Conservation (phyloP, 2,888 invertebrate genomes). For the Acleris cristana region DNA sequence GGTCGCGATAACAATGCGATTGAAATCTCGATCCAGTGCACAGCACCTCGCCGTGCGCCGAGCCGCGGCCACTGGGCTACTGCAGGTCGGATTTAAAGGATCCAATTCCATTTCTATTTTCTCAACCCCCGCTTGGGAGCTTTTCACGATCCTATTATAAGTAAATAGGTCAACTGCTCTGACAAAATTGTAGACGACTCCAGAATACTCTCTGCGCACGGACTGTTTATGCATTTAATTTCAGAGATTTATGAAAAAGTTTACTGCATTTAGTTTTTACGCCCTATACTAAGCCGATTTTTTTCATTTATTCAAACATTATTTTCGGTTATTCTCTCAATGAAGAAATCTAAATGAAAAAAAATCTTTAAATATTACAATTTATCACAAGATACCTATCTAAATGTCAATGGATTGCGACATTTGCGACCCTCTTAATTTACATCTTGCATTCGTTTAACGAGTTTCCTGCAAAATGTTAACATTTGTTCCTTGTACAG, state of each 20-base stretch:
- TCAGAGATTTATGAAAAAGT: neutral
- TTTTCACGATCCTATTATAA: conserved; percentile 52
- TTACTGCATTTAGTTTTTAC: too few relatives aligned
- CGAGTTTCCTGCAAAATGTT: conserved; percentile 46
- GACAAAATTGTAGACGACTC: conserved; percentile 44
- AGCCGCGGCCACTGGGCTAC: conserved; percentile 40
- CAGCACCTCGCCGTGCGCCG: conserved; percentile 21
- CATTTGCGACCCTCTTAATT: conserved; percentile 12
- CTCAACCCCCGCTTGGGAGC: conserved; percentile 51
- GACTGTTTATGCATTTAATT: conserved; percentile 1
- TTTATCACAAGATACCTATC: too few relatives aligned
- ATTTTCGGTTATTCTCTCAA: too few relatives aligned
- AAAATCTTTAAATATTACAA: too few relatives aligned
- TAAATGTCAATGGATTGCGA: too few relatives aligned
- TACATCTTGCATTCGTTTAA: conserved; percentile 33
- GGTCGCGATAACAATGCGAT: conserved; percentile 40
- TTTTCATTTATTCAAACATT: too few relatives aligned
- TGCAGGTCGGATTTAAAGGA: conserved; percentile 55
- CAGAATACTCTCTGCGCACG: conserved; percentile 9
- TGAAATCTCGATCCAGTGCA: conserved; percentile 44
- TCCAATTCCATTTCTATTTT: conserved; percentile 62
- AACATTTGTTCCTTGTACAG: conserved; percentile 55
- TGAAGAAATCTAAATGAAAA: too few relatives aligned
- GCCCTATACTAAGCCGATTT: too few relatives aligned
- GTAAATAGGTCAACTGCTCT: conserved; percentile 56